Evolutionary conservation across 2,888 invertebrate species (phyloP).

Genomic region (Dendrolimus pini): DNA sequence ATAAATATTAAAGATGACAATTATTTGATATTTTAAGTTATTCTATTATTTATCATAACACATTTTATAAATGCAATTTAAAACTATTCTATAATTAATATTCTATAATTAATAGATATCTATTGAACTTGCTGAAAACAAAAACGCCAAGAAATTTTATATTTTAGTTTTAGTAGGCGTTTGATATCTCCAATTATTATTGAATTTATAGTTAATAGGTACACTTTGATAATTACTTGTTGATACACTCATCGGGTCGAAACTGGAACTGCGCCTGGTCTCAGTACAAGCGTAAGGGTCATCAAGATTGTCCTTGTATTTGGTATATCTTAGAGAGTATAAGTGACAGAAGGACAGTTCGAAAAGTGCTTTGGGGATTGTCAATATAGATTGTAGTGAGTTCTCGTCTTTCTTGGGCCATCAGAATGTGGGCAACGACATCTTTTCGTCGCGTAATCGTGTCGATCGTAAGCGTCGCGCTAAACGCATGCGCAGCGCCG

Average conservation of each 20-base stretch:
- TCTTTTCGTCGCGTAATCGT: conserved; percentile 16
- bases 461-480: conserved; percentile 11
- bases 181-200: background rate
- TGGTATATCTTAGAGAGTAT: background rate
- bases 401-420: background rate
- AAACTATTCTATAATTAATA: too few species aligned
- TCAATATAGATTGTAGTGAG: background rate
- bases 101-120: too few species aligned
- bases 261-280: too few species aligned
- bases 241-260: too few species aligned
- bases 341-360: background rate
- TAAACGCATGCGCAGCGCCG: background rate
- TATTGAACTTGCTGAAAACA: too few species aligned
- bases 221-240: too few species aligned
- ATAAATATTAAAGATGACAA: too few species aligned
- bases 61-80: too few species aligned
- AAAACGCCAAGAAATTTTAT: background rate
- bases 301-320: background rate
- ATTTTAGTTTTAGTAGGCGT: background rate
- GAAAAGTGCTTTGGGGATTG: background rate
- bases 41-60: too few species aligned
- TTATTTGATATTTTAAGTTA: too few species aligned
- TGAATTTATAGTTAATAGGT: background rate
- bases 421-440: background rate
- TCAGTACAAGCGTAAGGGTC: background rate